Percentiles rank a stretch among this genome's conserved stretches.
These are phyloP conservation scores for Ispidina picta DNA, from an alignment of 2,797 vertebrate genomes.

Conservation along the genomic window DNA sequence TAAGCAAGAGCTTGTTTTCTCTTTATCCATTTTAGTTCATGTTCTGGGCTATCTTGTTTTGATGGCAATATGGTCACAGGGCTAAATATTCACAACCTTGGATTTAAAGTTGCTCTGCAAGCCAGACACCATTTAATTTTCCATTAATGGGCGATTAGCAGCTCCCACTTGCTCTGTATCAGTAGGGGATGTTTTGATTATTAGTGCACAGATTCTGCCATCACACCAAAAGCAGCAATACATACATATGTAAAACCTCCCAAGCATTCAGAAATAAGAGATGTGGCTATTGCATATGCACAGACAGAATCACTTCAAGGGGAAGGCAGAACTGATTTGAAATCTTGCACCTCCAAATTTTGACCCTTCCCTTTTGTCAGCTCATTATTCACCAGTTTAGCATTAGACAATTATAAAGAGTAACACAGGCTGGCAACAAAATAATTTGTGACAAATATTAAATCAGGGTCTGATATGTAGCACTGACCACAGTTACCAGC, in stretches of 20 bases:
- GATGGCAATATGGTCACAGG: not conserved
- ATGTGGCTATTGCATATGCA: conserved; percentile 42
- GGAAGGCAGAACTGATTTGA: conserved; percentile 37
- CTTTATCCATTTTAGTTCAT: not conserved
- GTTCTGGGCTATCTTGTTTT: not conserved
- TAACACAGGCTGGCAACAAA: not conserved
- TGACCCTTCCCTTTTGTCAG: conserved; percentile 18
- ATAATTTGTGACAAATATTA: not conserved
- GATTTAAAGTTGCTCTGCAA: not conserved
- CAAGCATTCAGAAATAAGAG: conserved; percentile 49
- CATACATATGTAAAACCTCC: not conserved
- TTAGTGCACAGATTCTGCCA: not conserved
- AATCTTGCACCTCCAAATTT: conserved; percentile 49
- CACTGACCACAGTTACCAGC: not conserved
- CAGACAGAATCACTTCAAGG: conserved; percentile 49
- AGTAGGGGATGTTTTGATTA: conserved; percentile 71
- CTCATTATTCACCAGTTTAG: conserved; percentile 47
- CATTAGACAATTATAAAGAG: not conserved
- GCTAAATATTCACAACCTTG: not conserved
- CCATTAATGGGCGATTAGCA: not conserved
- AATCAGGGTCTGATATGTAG: not conserved
- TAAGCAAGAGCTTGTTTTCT: not conserved
- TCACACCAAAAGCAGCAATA: not conserved
- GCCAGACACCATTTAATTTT: not conserved
- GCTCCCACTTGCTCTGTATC: not conserved